phyloP scores from a whole-genome alignment of 2,888 invertebrate species.

The Drosophila lacicola region DNA sequence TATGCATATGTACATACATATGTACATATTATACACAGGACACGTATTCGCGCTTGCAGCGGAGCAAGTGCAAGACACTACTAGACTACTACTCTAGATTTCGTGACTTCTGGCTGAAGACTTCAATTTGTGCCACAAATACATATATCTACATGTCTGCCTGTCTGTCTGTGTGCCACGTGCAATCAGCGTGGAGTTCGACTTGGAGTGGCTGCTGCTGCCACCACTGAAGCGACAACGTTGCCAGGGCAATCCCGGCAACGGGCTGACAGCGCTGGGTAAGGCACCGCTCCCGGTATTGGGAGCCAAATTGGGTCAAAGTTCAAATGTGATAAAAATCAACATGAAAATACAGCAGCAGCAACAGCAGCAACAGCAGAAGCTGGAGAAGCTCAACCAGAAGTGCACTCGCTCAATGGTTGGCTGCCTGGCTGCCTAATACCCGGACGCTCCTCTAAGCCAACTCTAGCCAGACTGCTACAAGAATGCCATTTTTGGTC shows the following conservation, averaged over 20 bases:
- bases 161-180: slow-evolving; percentile 61
- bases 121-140: slow-evolving; percentile 73
- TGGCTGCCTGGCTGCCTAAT: slow-evolving; percentile 20
- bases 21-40: slow-evolving; percentile 13
- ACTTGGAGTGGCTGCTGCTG: slow-evolving; percentile 51
- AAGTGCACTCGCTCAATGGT: slow-evolving; percentile 55
- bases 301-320: slow-evolving; percentile 78
- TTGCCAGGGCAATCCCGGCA: slow-evolving; percentile 49
- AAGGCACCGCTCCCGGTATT: slow-evolving; percentile 56
- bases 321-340: slow-evolving; percentile 81
- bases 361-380: slow-evolving; percentile 26
- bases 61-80: slow-evolving; percentile 51
- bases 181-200: slow-evolving; percentile 71
- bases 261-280: slow-evolving; percentile 34
- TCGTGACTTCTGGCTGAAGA: slow-evolving; percentile 77
- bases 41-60: slow-evolving; percentile 53
- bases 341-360: slow-evolving; percentile 57
- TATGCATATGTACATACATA: slow-evolving; percentile 8
- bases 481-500: slow-evolving; percentile 52
- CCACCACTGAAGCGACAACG: slow-evolving; percentile 41
- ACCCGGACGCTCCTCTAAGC: neutral
- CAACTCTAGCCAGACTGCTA: slow-evolving; percentile 8
- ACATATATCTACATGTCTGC: slow-evolving; percentile 8
- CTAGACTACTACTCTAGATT: slow-evolving; percentile 77
- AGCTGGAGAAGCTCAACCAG: slow-evolving; percentile 20